A percentile compares a stretch with the other conserved stretches of the same genome.
Evolutionary conservation across 2,113 vertebrate genomes (phyloP).

Genomic region (Proterorhinus semilunaris): DNA sequence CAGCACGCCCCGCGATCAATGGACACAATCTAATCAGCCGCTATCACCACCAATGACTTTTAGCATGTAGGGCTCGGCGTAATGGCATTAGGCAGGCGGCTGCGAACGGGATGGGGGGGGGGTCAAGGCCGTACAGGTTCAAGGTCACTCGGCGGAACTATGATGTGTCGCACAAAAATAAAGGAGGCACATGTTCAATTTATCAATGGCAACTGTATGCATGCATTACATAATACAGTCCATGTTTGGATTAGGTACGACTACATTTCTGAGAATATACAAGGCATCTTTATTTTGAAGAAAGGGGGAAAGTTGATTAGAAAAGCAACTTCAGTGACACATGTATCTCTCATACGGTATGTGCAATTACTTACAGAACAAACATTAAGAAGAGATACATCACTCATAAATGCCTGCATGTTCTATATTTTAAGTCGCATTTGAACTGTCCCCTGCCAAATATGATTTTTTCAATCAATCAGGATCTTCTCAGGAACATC

Average conservation of each 20-base stretch:
- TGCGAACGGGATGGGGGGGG: slow-evolving; percentile 37
- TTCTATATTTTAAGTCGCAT: background rate
- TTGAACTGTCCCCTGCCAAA: too few species aligned
- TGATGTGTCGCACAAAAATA: background rate
- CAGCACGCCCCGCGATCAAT: slow-evolving; percentile 69
- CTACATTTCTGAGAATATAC: background rate
- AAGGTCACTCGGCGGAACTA: slow-evolving; percentile 50
- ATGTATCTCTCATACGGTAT: too few species aligned
- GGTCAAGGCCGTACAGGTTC: slow-evolving; percentile 50
- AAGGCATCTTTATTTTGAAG: background rate
- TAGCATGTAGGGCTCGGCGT: slow-evolving; percentile 59
- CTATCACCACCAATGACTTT: slow-evolving; percentile 72
- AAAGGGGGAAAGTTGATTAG: background rate
- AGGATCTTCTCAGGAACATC: background rate
- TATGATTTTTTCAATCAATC: background rate
- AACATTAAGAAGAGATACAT: background rate
- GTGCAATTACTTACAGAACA: background rate
- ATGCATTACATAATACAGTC: background rate
- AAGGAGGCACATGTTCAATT: background rate
- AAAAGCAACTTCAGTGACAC: too few species aligned
- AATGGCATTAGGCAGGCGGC: slow-evolving; percentile 65
- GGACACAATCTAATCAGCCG: slow-evolving; percentile 75
- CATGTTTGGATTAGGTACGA: background rate
- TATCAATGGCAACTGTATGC: background rate
- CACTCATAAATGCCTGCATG: background rate